Percentiles rank a stretch among this genome's conserved stretches.
Evolutionary conservation across 2,797 vertebrate species (phyloP).

Genomic region (Corythornis leucogaster): DNA sequence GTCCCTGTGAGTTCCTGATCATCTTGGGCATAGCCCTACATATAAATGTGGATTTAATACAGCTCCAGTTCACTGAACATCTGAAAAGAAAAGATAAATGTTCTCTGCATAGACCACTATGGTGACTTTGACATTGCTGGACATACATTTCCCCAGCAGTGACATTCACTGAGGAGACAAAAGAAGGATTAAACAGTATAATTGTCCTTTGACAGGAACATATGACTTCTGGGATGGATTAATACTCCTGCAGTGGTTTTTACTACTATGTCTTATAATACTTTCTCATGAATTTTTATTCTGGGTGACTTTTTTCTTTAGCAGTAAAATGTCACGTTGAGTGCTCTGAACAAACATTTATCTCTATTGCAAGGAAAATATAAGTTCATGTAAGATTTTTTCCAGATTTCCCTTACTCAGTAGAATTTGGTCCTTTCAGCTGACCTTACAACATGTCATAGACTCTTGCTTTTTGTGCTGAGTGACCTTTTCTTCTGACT

Average conservation of each 20-base stretch:
- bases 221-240: conserved; percentile 63
- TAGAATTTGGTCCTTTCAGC: not conserved
- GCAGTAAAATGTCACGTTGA: not conserved
- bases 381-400: not conserved
- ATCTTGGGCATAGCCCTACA: conserved; percentile 4
- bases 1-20: conserved; percentile 20
- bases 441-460: not conserved
- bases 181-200: conserved; percentile 37
- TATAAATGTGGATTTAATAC: conserved; percentile 66
- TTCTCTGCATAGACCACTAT: not conserved
- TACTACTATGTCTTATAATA: conserved; percentile 10
- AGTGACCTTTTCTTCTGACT: not conserved
- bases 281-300: conserved; percentile 51
- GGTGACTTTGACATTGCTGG: conserved; percentile 64
- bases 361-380: conserved; percentile 24
- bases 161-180: conserved; percentile 63
- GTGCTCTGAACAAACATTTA: not conserved
- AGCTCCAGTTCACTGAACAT: conserved; percentile 60
- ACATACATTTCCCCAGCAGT: conserved; percentile 45
- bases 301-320: not conserved
- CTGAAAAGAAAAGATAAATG: conserved; percentile 62
- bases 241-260: conserved; percentile 46
- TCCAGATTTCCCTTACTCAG: not conserved
- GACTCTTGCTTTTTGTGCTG: not conserved
- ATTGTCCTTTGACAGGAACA: conserved; percentile 63